Conservation (phyloP, 1,140 invertebrate species). For the Ruditapes philippinarum region DNA sequence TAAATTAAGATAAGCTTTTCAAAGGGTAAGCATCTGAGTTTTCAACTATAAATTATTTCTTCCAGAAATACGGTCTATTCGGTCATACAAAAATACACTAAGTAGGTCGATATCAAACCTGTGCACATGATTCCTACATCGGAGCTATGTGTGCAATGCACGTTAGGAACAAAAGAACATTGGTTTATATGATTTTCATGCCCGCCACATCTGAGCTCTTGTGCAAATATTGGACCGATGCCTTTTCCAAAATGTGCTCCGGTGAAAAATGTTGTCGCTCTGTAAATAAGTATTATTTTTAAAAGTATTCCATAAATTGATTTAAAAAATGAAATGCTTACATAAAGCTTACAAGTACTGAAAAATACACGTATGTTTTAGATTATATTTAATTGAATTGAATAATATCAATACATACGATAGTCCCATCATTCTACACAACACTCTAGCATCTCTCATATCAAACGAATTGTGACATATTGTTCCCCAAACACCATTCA, state of each 20-base stretch:
- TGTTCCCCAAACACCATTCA: constrained; percentile 74
- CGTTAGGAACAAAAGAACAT: background rate
- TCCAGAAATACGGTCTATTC: too few relatives aligned
- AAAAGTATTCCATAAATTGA: too few relatives aligned
- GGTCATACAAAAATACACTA: too few relatives aligned
- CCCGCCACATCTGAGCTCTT: background rate
- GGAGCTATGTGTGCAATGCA: background rate
- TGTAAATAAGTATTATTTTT: background rate
- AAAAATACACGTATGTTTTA: too few relatives aligned
- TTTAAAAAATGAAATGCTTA: too few relatives aligned
- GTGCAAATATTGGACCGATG: background rate
- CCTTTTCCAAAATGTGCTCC: background rate
- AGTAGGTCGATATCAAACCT: background rate
- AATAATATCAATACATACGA: too few relatives aligned
- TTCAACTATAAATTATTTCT: too few relatives aligned
- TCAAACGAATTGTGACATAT: constrained; percentile 80
- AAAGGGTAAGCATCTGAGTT: too few relatives aligned
- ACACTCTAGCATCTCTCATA: constrained; percentile 72
- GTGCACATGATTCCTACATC: background rate
- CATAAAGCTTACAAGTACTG: too few relatives aligned
- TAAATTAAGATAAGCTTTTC: too few relatives aligned
- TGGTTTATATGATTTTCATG: background rate
- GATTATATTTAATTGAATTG: too few relatives aligned
- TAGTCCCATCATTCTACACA: constrained; percentile 75
- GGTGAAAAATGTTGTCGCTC: background rate